phyloP scores from a whole-genome alignment of 2,888 invertebrate species.

The Conistra vaccinii region DNA sequence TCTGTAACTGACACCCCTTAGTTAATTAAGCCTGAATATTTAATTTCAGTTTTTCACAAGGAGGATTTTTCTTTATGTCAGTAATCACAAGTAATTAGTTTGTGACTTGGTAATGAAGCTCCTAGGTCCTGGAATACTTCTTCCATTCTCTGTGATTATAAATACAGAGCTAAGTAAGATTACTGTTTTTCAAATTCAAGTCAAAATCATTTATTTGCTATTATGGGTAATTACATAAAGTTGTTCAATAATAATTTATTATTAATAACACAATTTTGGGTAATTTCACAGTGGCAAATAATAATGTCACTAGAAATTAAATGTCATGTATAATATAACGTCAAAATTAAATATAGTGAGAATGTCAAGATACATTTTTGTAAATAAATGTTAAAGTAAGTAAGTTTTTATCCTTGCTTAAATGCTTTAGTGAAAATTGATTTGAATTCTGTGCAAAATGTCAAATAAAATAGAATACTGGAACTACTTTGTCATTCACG shows the following conservation, averaged over 20 bases:
- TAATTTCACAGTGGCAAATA: too few relatives aligned
- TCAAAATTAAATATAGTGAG: too few relatives aligned
- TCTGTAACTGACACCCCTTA: conserved; percentile 7
- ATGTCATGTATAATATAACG: too few relatives aligned
- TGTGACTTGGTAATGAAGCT: conserved; percentile 27
- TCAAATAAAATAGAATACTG: conserved; percentile 15
- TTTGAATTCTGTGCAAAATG: conserved; percentile 1
- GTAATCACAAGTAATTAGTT: conserved; percentile 30
- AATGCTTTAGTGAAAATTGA: not conserved
- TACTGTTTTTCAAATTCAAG: too few relatives aligned
- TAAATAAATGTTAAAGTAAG: too few relatives aligned
- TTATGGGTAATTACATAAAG: too few relatives aligned
- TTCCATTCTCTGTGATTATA: conserved; percentile 16
- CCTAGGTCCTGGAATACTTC: conserved; percentile 14
- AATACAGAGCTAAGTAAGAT: conserved; percentile 3
- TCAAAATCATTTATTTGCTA: too few relatives aligned
- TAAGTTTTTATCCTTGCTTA: too few relatives aligned
- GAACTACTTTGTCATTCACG: conserved; percentile 28
- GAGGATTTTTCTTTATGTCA: conserved; percentile 27
- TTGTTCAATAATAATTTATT: too few relatives aligned
- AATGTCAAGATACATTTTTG: too few relatives aligned
- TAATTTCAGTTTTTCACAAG: conserved; percentile 10
- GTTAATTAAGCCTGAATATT: conserved; percentile 34
- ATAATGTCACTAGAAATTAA: too few relatives aligned
- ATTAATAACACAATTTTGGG: too few relatives aligned